These are phyloP conservation scores for Diplolepis rosae DNA, from an alignment of 2,888 invertebrate genomes.

Conservation along the genomic window DNA sequence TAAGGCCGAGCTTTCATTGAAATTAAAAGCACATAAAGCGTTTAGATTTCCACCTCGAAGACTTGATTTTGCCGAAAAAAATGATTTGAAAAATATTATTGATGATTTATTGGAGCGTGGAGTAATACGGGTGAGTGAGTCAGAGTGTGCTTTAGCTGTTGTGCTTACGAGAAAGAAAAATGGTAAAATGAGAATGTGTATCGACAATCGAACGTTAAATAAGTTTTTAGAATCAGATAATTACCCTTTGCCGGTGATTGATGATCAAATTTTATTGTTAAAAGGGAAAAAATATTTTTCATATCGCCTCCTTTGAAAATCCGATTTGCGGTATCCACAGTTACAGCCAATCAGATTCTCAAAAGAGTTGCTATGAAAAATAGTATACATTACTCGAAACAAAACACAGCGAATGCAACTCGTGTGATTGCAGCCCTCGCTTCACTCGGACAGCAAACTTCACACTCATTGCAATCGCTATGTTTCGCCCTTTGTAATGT, in stretches of 20 bases:
- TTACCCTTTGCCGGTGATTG: conserved; percentile 36
- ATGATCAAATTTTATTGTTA: conserved; percentile 38
- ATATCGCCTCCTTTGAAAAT: too few relatives aligned
- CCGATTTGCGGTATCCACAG: too few relatives aligned
- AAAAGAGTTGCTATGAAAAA: background rate
- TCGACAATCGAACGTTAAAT: conserved; percentile 44
- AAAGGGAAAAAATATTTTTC: conserved; percentile 32
- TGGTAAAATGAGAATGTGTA: conserved; percentile 46
- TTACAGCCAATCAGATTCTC: background rate
- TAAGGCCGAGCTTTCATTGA: conserved; percentile 32
- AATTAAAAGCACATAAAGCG: conserved; percentile 37
- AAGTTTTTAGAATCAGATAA: conserved; percentile 35
- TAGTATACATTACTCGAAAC: too few relatives aligned
- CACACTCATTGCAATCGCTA: too few relatives aligned
- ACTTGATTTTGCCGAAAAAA: conserved; percentile 32
- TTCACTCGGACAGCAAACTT: too few relatives aligned
- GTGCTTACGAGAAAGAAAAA: conserved; percentile 46
- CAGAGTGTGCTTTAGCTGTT: conserved; percentile 41
- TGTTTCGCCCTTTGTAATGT: too few relatives aligned
- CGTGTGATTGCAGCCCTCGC: too few relatives aligned
- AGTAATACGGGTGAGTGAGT: conserved; percentile 37
- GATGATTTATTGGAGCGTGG: conserved; percentile 39
- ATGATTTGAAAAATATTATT: conserved; percentile 31
- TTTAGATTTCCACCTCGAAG: conserved; percentile 38
- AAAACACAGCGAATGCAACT: too few relatives aligned